These are phyloP conservation scores for Mareca penelope DNA, from an alignment of 2,797 vertebrate genomes.

Conservation along the genomic window DNA sequence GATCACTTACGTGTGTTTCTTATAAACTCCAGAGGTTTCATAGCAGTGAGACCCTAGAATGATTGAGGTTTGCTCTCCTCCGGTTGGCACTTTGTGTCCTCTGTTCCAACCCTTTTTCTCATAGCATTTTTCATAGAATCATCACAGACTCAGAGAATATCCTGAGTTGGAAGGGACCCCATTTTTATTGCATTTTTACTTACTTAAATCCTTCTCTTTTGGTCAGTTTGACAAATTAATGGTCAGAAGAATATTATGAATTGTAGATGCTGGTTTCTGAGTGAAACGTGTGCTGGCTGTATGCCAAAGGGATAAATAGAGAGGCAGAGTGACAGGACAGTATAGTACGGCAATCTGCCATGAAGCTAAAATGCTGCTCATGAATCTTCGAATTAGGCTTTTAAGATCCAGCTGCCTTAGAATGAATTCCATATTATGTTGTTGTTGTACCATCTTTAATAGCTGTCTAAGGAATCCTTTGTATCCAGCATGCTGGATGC, in stretches of 20 bases:
- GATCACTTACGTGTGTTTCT: background rate
- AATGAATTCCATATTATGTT: background rate
- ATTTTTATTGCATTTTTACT: background rate
- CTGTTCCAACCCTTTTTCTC: background rate
- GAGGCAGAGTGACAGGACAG: background rate
- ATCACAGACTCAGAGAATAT: no score
- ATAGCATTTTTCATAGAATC: background rate
- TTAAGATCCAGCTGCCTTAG: background rate
- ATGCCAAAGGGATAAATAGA: background rate
- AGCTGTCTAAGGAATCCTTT: background rate
- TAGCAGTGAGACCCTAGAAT: background rate
- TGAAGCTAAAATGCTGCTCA: background rate
- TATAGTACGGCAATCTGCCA: background rate
- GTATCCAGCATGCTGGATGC: background rate
- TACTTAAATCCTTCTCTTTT: background rate
- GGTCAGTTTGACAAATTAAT: background rate
- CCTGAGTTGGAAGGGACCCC: no score
- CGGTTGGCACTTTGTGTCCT: background rate
- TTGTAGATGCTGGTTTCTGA: background rate
- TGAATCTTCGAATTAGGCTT: background rate
- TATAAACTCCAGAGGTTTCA: background rate
- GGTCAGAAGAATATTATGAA: background rate
- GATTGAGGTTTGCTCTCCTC: background rate
- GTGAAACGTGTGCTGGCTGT: background rate
- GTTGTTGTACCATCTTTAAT: background rate